phyloP scores from a whole-genome alignment of 1,140 invertebrate genomes.

The Phymorhynchus buccinoides region DNA sequence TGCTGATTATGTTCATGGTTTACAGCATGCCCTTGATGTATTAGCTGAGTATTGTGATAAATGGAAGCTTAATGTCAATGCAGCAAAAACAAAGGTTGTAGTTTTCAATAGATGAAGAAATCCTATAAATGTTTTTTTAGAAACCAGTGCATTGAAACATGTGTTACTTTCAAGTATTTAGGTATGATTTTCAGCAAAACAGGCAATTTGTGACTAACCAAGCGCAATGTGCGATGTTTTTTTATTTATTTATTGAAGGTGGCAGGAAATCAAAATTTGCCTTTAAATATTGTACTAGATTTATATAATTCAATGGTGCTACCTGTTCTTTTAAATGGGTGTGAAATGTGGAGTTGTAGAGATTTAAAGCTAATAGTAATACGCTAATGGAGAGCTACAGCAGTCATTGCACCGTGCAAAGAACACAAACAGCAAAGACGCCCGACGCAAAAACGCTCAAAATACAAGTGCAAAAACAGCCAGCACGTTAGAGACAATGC shows the following conservation, averaged over 20 bases:
- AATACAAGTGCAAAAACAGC: too few relatives aligned
- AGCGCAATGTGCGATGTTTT: too few relatives aligned
- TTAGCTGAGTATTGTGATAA: not conserved
- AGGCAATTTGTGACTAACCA: not conserved
- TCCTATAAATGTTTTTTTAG: not conserved
- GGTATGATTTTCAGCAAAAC: not conserved
- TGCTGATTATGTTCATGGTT: not conserved
- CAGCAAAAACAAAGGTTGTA: not conserved
- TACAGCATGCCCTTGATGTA: not conserved
- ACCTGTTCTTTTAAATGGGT: not conserved
- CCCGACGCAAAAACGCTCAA: too few relatives aligned
- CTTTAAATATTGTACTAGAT: too few relatives aligned
- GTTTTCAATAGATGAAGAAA: not conserved
- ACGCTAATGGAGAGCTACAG: too few relatives aligned
- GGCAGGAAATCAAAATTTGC: too few relatives aligned
- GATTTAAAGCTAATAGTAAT: not conserved
- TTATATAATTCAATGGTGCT: too few relatives aligned
- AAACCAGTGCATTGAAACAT: not conserved
- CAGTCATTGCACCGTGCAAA: too few relatives aligned
- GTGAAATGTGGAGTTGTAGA: not conserved
- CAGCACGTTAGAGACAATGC: too few relatives aligned
- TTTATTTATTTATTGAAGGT: too few relatives aligned
- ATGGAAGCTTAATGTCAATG: not conserved
- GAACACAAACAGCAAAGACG: too few relatives aligned
- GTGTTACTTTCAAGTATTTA: not conserved